These are phyloP conservation scores for Neoitamus cyanurus DNA, from an alignment of 2,888 invertebrate genomes.

Conservation along the genomic window DNA sequence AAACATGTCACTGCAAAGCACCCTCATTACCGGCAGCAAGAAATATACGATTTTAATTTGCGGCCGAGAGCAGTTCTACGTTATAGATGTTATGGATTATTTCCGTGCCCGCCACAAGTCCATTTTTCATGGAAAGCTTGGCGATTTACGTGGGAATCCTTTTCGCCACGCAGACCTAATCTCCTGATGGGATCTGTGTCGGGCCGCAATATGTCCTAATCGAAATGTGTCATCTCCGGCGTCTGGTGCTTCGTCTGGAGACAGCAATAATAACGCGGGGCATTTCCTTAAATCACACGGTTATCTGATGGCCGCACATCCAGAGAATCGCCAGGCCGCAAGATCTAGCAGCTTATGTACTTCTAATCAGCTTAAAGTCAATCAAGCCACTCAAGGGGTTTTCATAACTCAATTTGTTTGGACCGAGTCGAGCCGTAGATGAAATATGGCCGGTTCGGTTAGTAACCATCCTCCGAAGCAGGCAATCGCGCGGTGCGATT, in stretches of 20 bases:
- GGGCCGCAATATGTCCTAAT: slow-evolving; percentile 7
- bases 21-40: background rate
- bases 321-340: background rate
- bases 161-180: background rate
- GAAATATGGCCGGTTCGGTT: slow-evolving; percentile 13
- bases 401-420: slow-evolving; percentile 42
- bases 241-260: background rate
- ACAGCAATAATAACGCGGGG: slow-evolving; percentile 6
- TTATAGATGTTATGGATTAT: background rate
- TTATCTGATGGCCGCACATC: slow-evolving; percentile 26
- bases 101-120: background rate
- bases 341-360: slow-evolving; percentile 46
- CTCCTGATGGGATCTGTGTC: background rate
- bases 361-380: slow-evolving; percentile 50
- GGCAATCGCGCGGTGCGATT: background rate
- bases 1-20: background rate
- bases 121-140: background rate
- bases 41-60: background rate
- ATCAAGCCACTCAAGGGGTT: slow-evolving; percentile 45
- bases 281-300: slow-evolving; percentile 31
- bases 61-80: background rate
- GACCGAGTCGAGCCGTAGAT: background rate
- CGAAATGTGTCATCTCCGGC: slow-evolving; percentile 36
- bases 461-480: background rate
- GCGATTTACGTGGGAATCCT: slow-evolving; percentile 16